phyloP scores from a whole-genome alignment of 2,888 invertebrate species.

The Charanyca ferruginea region DNA sequence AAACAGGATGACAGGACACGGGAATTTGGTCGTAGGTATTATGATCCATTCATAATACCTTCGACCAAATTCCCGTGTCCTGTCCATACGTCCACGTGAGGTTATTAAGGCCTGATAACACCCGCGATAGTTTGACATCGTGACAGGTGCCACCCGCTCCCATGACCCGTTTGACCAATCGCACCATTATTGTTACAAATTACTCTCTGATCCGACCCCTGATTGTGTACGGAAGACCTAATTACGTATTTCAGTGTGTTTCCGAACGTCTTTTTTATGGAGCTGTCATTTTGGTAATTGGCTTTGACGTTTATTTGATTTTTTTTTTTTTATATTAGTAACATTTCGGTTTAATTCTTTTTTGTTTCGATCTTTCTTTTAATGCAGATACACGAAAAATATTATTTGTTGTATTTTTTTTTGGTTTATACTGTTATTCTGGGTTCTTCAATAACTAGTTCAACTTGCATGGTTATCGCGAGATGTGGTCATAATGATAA shows the following conservation, averaged over 20 bases:
- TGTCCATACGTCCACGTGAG: conserved; percentile 66
- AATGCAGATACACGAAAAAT: no score
- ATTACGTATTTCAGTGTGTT: conserved; percentile 68
- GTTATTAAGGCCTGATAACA: conserved; percentile 80
- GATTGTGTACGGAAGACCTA: conserved; percentile 78
- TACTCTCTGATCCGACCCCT: conserved; percentile 75
- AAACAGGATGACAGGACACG: no score
- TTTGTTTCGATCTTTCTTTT: no score
- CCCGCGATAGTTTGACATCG: conserved; percentile 78
- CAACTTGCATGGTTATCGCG: conserved; percentile 3
- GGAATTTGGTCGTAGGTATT: no score
- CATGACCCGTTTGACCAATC: conserved; percentile 82
- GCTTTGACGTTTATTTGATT: conserved; percentile 41
- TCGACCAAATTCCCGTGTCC: conserved; percentile 62
- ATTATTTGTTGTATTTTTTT: no score
- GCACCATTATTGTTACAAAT: conserved; percentile 84
- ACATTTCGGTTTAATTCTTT: background rate
- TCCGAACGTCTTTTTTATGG: conserved; percentile 57
- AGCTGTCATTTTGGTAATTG: conserved; percentile 51
- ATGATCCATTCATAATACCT: conserved; percentile 47
- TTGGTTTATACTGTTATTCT: background rate
- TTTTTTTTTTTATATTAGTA: conserved; percentile 1
- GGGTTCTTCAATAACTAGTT: background rate
- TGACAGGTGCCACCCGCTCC: conserved; percentile 82
- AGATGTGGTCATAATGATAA: conserved; percentile 15